phyloP scores from a whole-genome alignment of 2,888 invertebrate genomes.

The Papilio protenor region DNA sequence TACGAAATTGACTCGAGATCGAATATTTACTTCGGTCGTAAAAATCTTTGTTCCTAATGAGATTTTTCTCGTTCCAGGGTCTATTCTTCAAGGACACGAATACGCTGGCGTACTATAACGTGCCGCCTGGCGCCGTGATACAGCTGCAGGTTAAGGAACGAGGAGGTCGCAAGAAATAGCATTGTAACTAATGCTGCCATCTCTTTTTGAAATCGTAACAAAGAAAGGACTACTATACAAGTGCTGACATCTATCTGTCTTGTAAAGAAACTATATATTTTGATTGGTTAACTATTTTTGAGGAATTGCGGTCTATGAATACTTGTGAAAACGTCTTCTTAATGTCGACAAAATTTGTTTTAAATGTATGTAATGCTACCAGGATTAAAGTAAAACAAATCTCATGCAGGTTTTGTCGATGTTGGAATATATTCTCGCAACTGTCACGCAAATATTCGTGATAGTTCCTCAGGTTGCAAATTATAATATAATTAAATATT shows the following conservation, averaged over 20 bases:
- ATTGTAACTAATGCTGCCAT: not conserved
- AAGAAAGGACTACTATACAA: too few species aligned
- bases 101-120: slow-evolving; percentile 97
- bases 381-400: too few species aligned
- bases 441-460: too few species aligned
- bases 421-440: too few species aligned
- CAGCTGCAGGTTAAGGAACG: slow-evolving; percentile 98
- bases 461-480: not conserved
- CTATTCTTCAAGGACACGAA: slow-evolving; percentile 99
- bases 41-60: not conserved
- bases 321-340: too few species aligned
- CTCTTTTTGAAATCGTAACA: not conserved
- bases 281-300: not conserved
- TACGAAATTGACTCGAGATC: too few species aligned
- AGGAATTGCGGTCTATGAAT: not conserved
- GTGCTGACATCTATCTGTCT: too few species aligned
- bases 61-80: slow-evolving; percentile 84
- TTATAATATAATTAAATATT: slow-evolving; percentile 20
- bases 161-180: slow-evolving; percentile 97
- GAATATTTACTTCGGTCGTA: too few species aligned
- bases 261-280: not conserved
- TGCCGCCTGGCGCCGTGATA: slow-evolving; percentile 92
- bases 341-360: too few species aligned
- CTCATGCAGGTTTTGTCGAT: too few species aligned
- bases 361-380: too few species aligned